Evolutionary conservation across 2,888 invertebrate species (phyloP).

Genomic region (Clusia tigrina): DNA sequence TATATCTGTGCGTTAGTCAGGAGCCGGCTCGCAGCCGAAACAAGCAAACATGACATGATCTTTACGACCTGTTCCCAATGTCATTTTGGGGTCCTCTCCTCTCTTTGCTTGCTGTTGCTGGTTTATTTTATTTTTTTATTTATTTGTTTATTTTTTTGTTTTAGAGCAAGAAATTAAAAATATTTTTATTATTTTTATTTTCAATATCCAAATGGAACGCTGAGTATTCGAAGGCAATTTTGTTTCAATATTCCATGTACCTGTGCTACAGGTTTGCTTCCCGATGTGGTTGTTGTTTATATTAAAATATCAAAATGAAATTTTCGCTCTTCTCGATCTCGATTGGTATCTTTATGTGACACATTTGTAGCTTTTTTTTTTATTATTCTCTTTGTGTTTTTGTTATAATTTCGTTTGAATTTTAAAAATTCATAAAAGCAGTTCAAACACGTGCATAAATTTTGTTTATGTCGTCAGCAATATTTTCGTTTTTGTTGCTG

Average conservation of each 20-base stretch:
- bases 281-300: background rate
- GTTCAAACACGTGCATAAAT: background rate
- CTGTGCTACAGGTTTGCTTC: background rate
- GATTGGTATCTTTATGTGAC: background rate
- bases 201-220: conserved; percentile 22
- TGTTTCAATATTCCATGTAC: no score
- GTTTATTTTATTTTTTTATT: background rate
- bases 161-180: conserved; percentile 13
- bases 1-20: background rate
- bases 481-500: background rate
- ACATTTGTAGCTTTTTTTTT: background rate
- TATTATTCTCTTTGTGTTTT: background rate
- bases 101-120: background rate
- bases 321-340: background rate
- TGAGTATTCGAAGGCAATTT: background rate
- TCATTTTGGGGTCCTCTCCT: background rate
- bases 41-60: conserved; percentile 6
- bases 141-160: background rate
- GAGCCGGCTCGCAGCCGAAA: background rate
- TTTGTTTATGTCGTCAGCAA: conserved; percentile 5
- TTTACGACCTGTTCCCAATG: background rate
- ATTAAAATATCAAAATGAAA: background rate
- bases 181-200: conserved; percentile 1
- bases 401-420: background rate
- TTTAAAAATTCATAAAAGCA: background rate